Conservation (phyloP, 2,888 invertebrate species). For the Limnephilus rhombicus region DNA sequence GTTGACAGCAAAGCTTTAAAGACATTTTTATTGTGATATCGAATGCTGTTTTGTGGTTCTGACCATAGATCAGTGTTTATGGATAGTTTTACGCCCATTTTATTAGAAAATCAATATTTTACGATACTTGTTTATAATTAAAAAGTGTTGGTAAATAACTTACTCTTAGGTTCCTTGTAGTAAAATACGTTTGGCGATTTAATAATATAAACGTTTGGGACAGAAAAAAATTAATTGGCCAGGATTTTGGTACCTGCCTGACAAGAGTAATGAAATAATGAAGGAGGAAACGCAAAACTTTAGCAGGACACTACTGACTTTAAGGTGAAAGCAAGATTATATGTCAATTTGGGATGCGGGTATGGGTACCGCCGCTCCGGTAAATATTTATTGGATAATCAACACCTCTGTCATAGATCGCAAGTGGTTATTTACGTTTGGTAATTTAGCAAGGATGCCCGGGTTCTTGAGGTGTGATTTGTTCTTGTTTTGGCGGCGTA, state of each 20-base stretch:
- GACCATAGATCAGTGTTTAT: not conserved
- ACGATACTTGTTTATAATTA: constrained; percentile 30
- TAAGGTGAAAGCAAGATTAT: too few species aligned
- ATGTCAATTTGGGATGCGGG: too few species aligned
- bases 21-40: not conserved
- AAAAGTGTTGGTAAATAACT: constrained; percentile 18
- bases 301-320: not conserved
- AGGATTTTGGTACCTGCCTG: not conserved
- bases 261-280: not conserved
- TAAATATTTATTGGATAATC: too few species aligned
- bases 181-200: constrained; percentile 7
- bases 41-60: not conserved
- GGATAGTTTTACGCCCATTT: constrained; percentile 32
- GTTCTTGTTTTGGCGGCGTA: too few species aligned
- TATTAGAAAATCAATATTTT: constrained; percentile 40
- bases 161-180: not conserved
- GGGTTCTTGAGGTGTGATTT: too few species aligned
- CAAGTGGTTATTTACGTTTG: too few species aligned
- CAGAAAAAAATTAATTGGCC: not conserved
- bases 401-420: too few species aligned
- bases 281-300: not conserved
- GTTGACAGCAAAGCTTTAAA: not conserved
- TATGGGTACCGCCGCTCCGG: too few species aligned
- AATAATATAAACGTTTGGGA: constrained; percentile 5
- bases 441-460: too few species aligned